Evolutionary conservation across 2,888 invertebrate species (phyloP).

Genomic region (Oxytorus armatus): DNA sequence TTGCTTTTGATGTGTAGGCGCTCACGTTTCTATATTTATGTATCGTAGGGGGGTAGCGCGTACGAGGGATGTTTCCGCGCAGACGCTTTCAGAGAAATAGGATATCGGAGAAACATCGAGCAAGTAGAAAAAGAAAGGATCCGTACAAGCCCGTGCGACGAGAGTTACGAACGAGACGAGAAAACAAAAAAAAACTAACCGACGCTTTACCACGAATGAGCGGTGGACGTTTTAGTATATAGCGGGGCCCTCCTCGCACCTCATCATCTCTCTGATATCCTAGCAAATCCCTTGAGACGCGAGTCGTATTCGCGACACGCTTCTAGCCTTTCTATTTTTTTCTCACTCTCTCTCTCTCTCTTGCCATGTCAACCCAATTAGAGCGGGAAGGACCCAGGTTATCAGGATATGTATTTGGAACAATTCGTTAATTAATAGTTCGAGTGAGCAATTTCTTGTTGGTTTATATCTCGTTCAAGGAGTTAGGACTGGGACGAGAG

Average conservation of each 20-base stretch:
- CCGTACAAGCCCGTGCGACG: constrained; percentile 12
- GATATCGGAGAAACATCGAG: constrained; percentile 8
- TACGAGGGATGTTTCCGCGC: constrained; percentile 31
- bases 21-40: background rate
- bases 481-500: no score
- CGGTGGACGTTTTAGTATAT: background rate
- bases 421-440: no score
- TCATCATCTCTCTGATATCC: constrained; percentile 36
- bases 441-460: no score
- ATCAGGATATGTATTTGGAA: constrained; percentile 4
- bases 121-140: constrained; percentile 46
- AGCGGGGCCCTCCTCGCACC: constrained; percentile 20
- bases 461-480: no score
- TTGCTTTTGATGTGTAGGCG: background rate
- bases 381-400: constrained; percentile 12
- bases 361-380: constrained; percentile 22
- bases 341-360: background rate
- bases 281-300: constrained; percentile 37
- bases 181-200: constrained; percentile 46
- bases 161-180: constrained; percentile 20
- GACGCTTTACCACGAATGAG: constrained; percentile 5
- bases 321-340: constrained; percentile 14
- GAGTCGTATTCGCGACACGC: constrained; percentile 38
- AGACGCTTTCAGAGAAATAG: constrained; percentile 37
- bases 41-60: no score